Conservation (phyloP, 2,797 vertebrate species). For the Etheostoma perlongum region DNA sequence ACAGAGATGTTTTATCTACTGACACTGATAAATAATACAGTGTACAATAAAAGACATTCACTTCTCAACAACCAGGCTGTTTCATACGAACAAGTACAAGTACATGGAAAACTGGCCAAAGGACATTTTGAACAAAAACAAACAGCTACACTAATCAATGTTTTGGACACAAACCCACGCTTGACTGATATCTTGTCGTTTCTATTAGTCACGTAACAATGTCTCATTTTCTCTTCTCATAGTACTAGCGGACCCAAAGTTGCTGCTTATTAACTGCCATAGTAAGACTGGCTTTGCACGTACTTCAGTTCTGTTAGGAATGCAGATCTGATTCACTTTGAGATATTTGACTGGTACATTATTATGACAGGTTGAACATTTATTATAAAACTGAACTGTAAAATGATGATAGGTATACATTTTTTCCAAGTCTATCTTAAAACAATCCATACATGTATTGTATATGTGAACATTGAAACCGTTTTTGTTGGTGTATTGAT, state of each 20-base stretch:
- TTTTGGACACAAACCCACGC: background rate
- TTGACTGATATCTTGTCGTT: no score
- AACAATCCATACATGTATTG: background rate
- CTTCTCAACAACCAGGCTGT: background rate
- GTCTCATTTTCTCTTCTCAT: no score
- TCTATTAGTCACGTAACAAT: no score
- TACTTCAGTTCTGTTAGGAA: background rate
- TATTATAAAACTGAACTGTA: background rate
- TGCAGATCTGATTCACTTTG: background rate
- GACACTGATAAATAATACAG: background rate
- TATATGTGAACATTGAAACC: no score
- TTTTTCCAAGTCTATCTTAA: background rate
- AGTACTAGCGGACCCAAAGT: no score
- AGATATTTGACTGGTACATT: background rate
- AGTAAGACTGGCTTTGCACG: background rate
- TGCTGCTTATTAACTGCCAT: background rate
- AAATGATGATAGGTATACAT: no score
- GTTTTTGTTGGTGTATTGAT: no score
- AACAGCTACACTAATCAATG: background rate
- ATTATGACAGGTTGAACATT: background rate
- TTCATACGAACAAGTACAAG: background rate
- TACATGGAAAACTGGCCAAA: background rate
- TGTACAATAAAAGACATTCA: background rate
- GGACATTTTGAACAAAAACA: background rate
- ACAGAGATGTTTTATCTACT: background rate